phyloP scores from a whole-genome alignment of 2,113 vertebrate genomes.

The Lanius collurio region DNA sequence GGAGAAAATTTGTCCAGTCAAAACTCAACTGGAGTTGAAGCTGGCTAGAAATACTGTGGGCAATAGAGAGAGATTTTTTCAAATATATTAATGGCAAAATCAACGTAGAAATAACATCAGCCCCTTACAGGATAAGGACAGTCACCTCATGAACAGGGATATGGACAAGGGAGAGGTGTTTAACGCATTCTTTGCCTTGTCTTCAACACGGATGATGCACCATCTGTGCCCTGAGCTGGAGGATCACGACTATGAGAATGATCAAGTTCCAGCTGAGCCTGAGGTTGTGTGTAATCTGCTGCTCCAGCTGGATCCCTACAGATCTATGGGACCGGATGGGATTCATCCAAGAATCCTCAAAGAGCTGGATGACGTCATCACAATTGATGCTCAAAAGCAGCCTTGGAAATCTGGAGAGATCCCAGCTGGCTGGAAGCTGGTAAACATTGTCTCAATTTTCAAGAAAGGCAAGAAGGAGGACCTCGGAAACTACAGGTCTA shows the following conservation, averaged over 20 bases:
- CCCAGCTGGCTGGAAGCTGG: not conserved
- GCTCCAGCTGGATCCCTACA: not conserved
- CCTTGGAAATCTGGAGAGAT: not conserved
- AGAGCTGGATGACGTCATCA: rapidly evolving
- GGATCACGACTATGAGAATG: rapidly evolving
- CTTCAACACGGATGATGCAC: rapidly evolving
- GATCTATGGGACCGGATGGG: not conserved
- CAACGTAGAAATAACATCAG: not conserved
- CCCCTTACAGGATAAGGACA: rapidly evolving
- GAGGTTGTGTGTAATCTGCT: not conserved
- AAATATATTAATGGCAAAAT: not conserved
- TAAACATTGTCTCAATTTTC: not conserved
- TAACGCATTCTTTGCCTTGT: not conserved
- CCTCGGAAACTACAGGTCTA: rapidly evolving
- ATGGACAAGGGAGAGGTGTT: not conserved
- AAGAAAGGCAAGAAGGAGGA: not conserved
- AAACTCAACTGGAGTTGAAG: not conserved
- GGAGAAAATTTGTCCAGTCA: not conserved
- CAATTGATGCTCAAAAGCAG: too few relatives aligned
- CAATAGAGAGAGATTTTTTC: not conserved
- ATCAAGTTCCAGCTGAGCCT: not conserved
- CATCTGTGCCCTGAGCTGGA: not conserved
- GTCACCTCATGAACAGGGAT: not conserved
- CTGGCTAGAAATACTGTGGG: not conserved
- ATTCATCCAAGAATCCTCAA: not conserved